Percentiles rank a stretch among this genome's conserved stretches.
Conservation (phyloP, 92 coral and sea anemone species). For the Siderastrea radians region DNA sequence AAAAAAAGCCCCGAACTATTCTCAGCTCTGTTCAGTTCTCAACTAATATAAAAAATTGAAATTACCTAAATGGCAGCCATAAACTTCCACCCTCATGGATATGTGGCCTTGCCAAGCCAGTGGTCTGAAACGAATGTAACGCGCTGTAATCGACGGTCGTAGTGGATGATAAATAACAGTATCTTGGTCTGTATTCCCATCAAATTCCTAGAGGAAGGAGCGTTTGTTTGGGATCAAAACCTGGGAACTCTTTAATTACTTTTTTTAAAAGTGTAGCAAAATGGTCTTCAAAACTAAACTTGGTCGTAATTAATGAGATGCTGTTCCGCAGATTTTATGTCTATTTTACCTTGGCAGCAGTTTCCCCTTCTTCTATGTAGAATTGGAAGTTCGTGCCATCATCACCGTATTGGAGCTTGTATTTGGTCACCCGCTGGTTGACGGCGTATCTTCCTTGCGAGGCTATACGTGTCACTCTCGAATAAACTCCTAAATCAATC, state of each 20-base stretch:
- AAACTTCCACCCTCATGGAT: slow-evolving; percentile 1
- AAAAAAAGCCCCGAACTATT: too few relatives aligned
- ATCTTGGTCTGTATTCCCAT: not conserved
- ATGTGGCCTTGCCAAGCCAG: not conserved
- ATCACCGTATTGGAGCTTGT: too few relatives aligned
- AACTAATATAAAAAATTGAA: not conserved
- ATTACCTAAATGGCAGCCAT: not conserved
- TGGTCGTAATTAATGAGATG: too few relatives aligned
- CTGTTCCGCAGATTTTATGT: not conserved
- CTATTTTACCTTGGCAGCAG: too few relatives aligned
- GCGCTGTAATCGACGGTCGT: not conserved
- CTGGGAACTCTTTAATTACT: not conserved
- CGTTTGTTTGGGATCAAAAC: not conserved
- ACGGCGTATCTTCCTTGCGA: slow-evolving; percentile 3
- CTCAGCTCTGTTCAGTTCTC: too few relatives aligned
- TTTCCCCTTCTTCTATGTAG: not conserved
- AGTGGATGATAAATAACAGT: not conserved
- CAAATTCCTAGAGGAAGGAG: not conserved
- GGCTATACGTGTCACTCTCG: not conserved
- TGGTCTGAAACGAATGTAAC: not conserved
- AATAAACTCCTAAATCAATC: not conserved
- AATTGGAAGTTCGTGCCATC: too few relatives aligned
- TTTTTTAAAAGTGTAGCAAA: too few relatives aligned
- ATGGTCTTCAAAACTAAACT: too few relatives aligned
- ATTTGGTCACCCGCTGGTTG: not conserved